Evolutionary conservation across 2,888 invertebrate genomes (phyloP).

Genomic region (Loripinus fragilis): DNA sequence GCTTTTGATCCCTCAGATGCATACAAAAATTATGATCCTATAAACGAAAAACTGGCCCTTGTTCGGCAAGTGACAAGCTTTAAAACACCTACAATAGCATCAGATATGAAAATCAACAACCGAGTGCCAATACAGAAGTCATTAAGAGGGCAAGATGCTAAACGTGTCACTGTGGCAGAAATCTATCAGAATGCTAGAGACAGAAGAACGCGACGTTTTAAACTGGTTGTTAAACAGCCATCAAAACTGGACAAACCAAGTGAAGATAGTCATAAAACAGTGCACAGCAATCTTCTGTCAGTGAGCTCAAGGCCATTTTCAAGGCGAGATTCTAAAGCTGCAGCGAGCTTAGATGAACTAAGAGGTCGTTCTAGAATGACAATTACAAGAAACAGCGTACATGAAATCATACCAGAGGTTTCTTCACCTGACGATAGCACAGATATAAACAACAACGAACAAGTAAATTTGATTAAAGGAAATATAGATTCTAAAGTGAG

Average conservation of each 20-base stretch:
- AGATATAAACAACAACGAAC: neutral
- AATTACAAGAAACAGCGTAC: neutral
- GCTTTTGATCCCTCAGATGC: conserved; percentile 40
- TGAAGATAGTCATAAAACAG: neutral
- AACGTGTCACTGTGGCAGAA: conserved; percentile 69
- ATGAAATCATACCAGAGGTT: neutral
- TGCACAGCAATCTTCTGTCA: neutral
- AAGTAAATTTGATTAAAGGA: neutral
- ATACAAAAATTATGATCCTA: conserved; percentile 49
- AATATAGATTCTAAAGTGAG: neutral
- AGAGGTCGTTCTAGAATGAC: neutral
- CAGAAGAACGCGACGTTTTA: conserved; percentile 66
- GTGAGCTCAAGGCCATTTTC: conserved; percentile 1
- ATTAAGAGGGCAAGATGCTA: conserved; percentile 64
- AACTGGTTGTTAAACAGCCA: conserved; percentile 59
- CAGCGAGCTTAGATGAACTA: neutral
- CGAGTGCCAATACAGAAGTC: conserved; percentile 73
- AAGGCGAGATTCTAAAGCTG: neutral
- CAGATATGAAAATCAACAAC: conserved; percentile 74
- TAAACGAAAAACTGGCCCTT: conserved; percentile 69
- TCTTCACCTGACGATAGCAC: neutral
- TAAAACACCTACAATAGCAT: conserved; percentile 65
- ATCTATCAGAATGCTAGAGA: conserved; percentile 70
- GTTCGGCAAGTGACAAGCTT: conserved; percentile 65
- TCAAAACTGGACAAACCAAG: neutral